Conservation (phyloP, 1,140 invertebrate species). For the Drosophila prosaltans region DNA sequence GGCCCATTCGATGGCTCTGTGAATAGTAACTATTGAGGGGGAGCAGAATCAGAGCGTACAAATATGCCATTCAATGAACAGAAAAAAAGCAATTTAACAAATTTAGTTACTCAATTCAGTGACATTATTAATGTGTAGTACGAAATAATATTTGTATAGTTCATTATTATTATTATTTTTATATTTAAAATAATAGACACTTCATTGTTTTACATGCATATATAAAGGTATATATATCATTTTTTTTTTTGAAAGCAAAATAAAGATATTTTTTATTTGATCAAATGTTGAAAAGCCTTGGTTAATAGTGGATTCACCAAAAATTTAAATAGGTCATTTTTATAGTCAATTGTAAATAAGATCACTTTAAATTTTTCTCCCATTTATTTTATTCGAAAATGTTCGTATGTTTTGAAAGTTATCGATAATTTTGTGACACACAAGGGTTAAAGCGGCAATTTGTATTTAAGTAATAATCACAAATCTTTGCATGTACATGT, state of each 20-base stretch:
- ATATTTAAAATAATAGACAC: conserved; percentile 59
- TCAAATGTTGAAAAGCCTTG: neutral
- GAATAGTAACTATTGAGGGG: conserved; percentile 74
- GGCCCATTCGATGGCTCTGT: conserved; percentile 78
- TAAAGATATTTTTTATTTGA: conserved; percentile 42
- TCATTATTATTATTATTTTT: conserved; percentile 71
- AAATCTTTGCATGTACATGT: neutral
- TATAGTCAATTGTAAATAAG: neutral
- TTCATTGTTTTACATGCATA: conserved; percentile 66
- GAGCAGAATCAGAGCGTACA: conserved; percentile 26
- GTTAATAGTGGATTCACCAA: neutral
- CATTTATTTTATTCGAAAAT: neutral
- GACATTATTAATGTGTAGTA: conserved; percentile 80
- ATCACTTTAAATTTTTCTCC: neutral
- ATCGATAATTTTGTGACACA: neutral
- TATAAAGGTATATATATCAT: conserved; percentile 31
- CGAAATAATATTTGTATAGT: conserved; percentile 79
- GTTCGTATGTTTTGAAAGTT: neutral
- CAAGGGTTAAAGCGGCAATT: conserved; percentile 1
- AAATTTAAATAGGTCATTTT: neutral
- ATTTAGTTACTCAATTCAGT: conserved; percentile 77
- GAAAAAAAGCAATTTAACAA: conserved; percentile 62
- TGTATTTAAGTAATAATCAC: neutral
- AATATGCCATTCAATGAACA: conserved; percentile 63
- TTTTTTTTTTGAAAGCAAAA: conserved; percentile 36